Percentiles rank a stretch among this genome's conserved stretches.
phyloP scores from a whole-genome alignment of 2,888 invertebrate genomes.

The Maniola hyperantus region DNA sequence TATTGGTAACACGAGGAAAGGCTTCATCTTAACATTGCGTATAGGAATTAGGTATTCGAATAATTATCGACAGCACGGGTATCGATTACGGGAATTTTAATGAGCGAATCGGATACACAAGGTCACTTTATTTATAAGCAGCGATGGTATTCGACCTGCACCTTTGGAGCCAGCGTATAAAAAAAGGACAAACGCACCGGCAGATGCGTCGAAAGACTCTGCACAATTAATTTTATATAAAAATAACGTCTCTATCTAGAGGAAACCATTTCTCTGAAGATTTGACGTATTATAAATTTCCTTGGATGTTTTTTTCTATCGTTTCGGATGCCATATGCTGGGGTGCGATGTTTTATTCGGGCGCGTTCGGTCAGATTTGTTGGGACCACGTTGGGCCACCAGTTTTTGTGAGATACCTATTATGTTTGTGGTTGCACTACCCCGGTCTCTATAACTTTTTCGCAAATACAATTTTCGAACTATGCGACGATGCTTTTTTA shows the following conservation, averaged over 20 bases:
- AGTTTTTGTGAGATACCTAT: slow-evolving; percentile 36
- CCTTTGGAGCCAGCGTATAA: slow-evolving; percentile 36
- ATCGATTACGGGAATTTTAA: slow-evolving; percentile 70
- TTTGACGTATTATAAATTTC: slow-evolving; percentile 81
- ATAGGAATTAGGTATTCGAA: slow-evolving; percentile 54
- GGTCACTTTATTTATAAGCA: slow-evolving; percentile 37
- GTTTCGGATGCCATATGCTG: slow-evolving; percentile 57
- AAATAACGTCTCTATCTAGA: slow-evolving; percentile 75
- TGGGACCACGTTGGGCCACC: slow-evolving; percentile 33
- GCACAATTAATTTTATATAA: slow-evolving; percentile 78
- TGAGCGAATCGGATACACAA: slow-evolving; percentile 56
- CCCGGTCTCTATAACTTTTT: slow-evolving; percentile 12
- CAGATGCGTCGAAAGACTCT: slow-evolving; percentile 67
- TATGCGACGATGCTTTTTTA: not conserved
- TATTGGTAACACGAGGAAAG: slow-evolving; percentile 51
- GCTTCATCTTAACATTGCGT: slow-evolving; percentile 49
- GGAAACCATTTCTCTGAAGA: slow-evolving; percentile 78
- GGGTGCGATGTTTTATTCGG: slow-evolving; percentile 55
- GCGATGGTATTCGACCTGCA: slow-evolving; percentile 30
- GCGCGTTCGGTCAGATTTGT: slow-evolving; percentile 42
- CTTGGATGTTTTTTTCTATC: slow-evolving; percentile 63
- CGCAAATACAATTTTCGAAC: slow-evolving; percentile 6
- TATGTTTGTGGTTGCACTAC: slow-evolving; percentile 26
- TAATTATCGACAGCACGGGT: slow-evolving; percentile 61
- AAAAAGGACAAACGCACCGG: slow-evolving; percentile 58